phyloP scores from a whole-genome alignment of 1,140 invertebrate genomes.

The Diorhabda carinulata region DNA sequence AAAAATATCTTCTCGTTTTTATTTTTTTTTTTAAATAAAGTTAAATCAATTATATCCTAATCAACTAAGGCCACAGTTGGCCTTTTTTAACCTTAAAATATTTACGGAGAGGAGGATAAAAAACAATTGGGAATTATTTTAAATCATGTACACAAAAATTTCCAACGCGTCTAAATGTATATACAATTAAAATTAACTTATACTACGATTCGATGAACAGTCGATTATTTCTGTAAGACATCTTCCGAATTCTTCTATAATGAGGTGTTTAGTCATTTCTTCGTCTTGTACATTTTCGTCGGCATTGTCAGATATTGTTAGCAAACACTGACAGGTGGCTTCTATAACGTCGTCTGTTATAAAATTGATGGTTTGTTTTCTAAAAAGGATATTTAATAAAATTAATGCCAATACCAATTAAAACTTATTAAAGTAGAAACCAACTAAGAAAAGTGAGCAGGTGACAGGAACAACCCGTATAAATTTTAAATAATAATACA shows the following conservation, averaged over 20 bases:
- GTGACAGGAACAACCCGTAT: too few relatives aligned
- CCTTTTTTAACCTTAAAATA: too few relatives aligned
- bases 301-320: constrained; percentile 85
- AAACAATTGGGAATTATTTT: too few relatives aligned
- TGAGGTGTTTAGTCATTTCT: constrained; percentile 75
- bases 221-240: constrained; percentile 92
- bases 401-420: background rate
- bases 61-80: too few relatives aligned
- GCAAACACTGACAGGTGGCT: constrained; percentile 90
- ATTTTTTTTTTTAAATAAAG: too few relatives aligned
- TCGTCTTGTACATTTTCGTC: constrained; percentile 64
- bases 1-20: too few relatives aligned
- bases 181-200: constrained; percentile 17
- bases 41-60: too few relatives aligned
- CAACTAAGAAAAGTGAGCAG: too few relatives aligned
- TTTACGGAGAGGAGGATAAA: too few relatives aligned
- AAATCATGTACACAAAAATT: too few relatives aligned
- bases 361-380: constrained; percentile 80
- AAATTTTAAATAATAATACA: too few relatives aligned
- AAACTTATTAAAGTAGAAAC: background rate
- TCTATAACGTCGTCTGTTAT: constrained; percentile 92
- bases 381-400: constrained; percentile 19
- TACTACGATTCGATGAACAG: constrained; percentile 35
- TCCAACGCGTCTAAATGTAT: too few relatives aligned
- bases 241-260: constrained; percentile 92